phyloP scores from a whole-genome alignment of 1,140 invertebrate species.

The Drosophila navojoa region DNA sequence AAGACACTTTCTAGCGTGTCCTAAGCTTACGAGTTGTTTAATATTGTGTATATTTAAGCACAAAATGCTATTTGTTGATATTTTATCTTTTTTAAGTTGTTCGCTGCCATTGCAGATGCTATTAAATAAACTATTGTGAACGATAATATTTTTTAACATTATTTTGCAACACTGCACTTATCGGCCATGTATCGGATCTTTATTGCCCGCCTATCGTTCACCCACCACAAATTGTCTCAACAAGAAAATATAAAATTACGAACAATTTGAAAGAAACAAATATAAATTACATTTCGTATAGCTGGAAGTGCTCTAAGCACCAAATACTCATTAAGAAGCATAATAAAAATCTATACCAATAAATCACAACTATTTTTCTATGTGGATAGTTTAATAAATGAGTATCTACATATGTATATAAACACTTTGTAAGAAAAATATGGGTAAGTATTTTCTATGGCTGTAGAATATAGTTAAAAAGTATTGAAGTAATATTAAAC shows the following conservation, averaged over 20 bases:
- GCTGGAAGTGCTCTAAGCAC: neutral
- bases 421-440: constrained; percentile 25
- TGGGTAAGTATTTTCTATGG: constrained; percentile 28
- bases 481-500: constrained; percentile 11
- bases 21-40: neutral
- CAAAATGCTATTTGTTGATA: constrained; percentile 22
- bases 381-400: constrained; percentile 11
- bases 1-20: neutral
- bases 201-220: constrained; percentile 5
- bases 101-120: constrained; percentile 5
- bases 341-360: neutral
- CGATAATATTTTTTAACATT: neutral
- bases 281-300: constrained; percentile 13
- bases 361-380: neutral
- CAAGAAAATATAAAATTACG: constrained; percentile 45
- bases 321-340: neutral
- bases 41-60: constrained; percentile 1
- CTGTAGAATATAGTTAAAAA: neutral
- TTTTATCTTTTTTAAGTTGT: constrained; percentile 4
- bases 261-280: constrained; percentile 35
- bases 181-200: neutral
- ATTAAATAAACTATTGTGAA: constrained; percentile 27
- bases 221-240: constrained; percentile 42
- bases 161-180: constrained; percentile 6
- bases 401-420: constrained; percentile 31